phyloP scores from a whole-genome alignment of 30 jellyfish, hydroid and myxozoan species.

The Aurelia aurita complex sp. Pacific region DNA sequence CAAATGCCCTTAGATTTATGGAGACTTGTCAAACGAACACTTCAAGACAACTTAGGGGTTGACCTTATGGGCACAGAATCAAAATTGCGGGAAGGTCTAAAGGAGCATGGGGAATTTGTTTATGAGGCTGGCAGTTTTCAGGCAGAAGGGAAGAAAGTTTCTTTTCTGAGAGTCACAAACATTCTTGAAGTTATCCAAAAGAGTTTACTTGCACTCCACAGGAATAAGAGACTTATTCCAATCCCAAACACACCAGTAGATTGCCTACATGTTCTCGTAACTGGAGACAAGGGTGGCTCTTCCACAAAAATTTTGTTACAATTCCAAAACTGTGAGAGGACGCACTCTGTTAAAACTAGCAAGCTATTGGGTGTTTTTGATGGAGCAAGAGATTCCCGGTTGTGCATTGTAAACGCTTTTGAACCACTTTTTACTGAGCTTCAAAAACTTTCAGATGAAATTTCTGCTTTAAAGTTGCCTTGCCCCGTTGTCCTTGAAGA shows the following conservation, averaged over 20 bases:
- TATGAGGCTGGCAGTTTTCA: slow-evolving; percentile 17
- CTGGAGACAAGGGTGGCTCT: slow-evolving; percentile 20
- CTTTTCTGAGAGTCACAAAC: slow-evolving; percentile 10
- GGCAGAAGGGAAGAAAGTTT: slow-evolving; percentile 7
- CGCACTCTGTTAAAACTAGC: too few species aligned
- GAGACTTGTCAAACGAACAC: neutral
- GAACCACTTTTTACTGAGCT: neutral
- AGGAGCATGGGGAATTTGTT: neutral
- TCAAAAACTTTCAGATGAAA: neutral
- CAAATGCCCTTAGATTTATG: slow-evolving; percentile 15
- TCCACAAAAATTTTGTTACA: neutral
- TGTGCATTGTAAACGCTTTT: too few species aligned
- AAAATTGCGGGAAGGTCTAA: slow-evolving; percentile 1
- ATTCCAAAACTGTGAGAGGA: too few species aligned
- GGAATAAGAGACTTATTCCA: neutral
- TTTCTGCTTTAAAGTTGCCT: neutral
- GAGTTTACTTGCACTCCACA: slow-evolving; percentile 18
- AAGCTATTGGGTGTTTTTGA: too few species aligned
- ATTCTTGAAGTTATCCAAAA: slow-evolving; percentile 23
- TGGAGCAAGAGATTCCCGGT: too few species aligned
- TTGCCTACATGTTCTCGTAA: neutral
- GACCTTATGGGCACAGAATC: neutral
- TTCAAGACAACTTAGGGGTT: neutral
- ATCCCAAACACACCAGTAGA: slow-evolving; percentile 16
- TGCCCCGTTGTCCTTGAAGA: neutral